Evolutionary conservation across 2,113 vertebrate genomes (phyloP), one percentile per base, ranked within the genome.

Genomic region (Oncorhynchus mykiss): DNA sequence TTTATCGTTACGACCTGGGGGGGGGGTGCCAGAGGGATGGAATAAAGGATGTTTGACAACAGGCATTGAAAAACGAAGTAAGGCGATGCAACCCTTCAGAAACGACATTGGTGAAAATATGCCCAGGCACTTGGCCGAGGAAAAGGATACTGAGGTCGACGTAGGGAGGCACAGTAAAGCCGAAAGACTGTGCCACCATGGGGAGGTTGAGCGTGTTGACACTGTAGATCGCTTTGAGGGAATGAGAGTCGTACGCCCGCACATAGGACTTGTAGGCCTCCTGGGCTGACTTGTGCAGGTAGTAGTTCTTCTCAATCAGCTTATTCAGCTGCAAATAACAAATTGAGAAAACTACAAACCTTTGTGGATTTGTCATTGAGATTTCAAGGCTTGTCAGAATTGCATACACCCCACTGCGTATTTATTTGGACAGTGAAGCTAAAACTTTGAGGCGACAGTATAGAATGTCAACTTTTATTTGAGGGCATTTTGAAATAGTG

Each of bases 121-220:
- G n/a, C 22, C 20, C 12, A 25, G 16, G 27, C 20, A 45, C 20
- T 11, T 66, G 64, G 4, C 14, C 1, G n/a, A 25, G 1, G 20
- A 25, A 57, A 98, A 99, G 97, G 98, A 99, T 99, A 99, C 98
- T 98, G 81, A 99, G 95, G 78, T 99, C 97, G 5, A 99, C 97
- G 62, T 94, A 99, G 0, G 97, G 97, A 25, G 97, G 96, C 22
- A 99, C 95, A 88, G 93, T 97, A 89, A 99, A 99, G 24, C 98
- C 98, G 68, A 99, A 99, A 0, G 98, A 99, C 71, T 94, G 87
- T 39, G 96, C 93, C 85, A 97, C 97, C 86, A 96, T 96, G 45
- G 93, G 93, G 86, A 99, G 94, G 91, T 99, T 94, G 82, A 99
- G 90, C 34, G 94, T 99, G 80, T 95, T 95, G 71, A 99, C 95